Evolutionary conservation across 1,140 invertebrate genomes (phyloP), one percentile per base, ranked within the genome.

Genomic region (Chrysopa pallens): DNA sequence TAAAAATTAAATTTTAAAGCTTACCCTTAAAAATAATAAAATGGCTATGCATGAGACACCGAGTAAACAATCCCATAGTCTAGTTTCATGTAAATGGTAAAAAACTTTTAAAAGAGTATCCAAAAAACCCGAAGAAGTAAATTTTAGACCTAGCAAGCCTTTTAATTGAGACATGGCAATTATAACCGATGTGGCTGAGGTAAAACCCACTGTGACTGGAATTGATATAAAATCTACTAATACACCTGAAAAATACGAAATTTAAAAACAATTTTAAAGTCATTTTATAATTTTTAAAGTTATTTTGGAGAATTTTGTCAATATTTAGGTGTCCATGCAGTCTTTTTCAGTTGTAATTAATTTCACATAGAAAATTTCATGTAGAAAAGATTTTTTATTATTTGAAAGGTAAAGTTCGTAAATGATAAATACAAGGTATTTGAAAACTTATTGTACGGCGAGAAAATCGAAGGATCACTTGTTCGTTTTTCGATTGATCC

Each of bases 141-240:
- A 82, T 48, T 72, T 72, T 6, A 92, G 59, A 1, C 87, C 88
- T 8, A 90, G 60, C 1, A 92, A 62, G 39, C 76, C 78, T 60
- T 88, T 94, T 1, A 94, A 58, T 63, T 96, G 91, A 0, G 86
- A 84, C 7, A 79, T 74, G 1, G 84, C 82, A 38, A 95, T 94
- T 38, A 91, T 92, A 6, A 95, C 72, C 11, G 91, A 89, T 0
- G 90, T 92, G 11, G 90, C 89, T 14, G 87, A 89, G 0, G 89
- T 93, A 55, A 94, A 95, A 0, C 89, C 88, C 41, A 86, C 87
- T 0, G 90, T 91, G 9, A 95, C 90, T 5, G 91, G 88, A 37
- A 85, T 75, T 0, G 90, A 92, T 54, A 96, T 94, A 59, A 93
- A 96, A 60, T 92, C 88, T 39, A 95, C 82, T 13, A 95, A 67